Base-by-base conservation (phyloP, 2,888 invertebrate genomes). In the Pseudanteris insignis region DNA sequence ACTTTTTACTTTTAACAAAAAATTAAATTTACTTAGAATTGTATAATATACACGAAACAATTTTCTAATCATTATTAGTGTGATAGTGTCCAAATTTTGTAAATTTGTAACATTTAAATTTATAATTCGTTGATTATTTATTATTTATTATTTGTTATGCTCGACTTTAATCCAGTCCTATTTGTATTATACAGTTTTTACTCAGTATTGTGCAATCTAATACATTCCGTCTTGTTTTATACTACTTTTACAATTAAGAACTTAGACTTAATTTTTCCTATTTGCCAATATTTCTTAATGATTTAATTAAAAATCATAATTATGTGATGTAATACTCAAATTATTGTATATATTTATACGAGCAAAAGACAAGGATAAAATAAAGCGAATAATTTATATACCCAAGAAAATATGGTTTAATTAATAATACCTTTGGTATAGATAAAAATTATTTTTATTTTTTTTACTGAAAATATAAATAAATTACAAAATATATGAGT, bases 291-390 rank as follows among this genome's bases (percentile, higher is more conserved):
- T 63, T 57, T 71, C 70, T 65, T 67, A 64, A 69, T 70, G 70
- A 63, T 61, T 63, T 70, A 7, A 61, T 59, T 70, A 63, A 72
- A 66, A 67, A 67, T 67, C 65, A 61, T 36, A 34, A 70, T 61
- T 65, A 65, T 69, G 68, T 70, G 65, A 66, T 71, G 73, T 71
- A 71, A 72, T 76, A 75, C 75, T 75, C 72, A 61, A 69, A 67
- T 51, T 76, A 75, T 78, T 79, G 78, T 79, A 79, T 77, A 79
- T 79, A 79, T 77, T 77, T 77, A 75, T 78, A 78, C 72, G 30
- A 48, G 66, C 61, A 71, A 24, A 70, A 68, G 70, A 72, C 70
- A 71, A 71, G 75, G 72, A 77, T 67, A 73, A 78, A 77, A 78
- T 79, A 79, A 72, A 58, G 8, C 13, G 32, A 59, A 76, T 78